Conservation (phyloP, 2,797 vertebrate species). For the Anniella stebbinsi region DNA sequence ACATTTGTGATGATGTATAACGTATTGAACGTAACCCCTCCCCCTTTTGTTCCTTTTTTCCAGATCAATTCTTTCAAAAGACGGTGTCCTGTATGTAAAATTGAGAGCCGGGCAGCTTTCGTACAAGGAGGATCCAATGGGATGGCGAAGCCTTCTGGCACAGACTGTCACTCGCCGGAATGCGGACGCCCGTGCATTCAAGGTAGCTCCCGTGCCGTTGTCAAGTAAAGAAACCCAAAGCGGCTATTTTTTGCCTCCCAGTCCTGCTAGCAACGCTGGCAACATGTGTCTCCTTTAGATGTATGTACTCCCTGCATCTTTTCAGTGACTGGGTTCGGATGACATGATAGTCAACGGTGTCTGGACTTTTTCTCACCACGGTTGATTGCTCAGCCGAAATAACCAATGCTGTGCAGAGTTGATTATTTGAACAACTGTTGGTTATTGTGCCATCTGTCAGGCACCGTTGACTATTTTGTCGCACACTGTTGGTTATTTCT, state of each 20-base stretch:
- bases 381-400: too few relatives aligned
- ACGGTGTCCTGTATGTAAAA: conserved; percentile 95
- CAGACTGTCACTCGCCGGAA: conserved; percentile 88
- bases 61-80: conserved; percentile 94
- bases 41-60: conserved; percentile 2
- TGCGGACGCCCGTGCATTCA: conserved; percentile 90
- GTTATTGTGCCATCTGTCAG: too few relatives aligned
- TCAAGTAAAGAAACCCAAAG: background rate
- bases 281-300: too few relatives aligned
- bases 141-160: conserved; percentile 94
- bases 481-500: too few relatives aligned
- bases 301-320: too few relatives aligned
- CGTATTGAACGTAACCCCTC: background rate
- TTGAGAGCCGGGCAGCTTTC: conserved; percentile 95
- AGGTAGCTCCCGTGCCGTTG: conserved; percentile 79
- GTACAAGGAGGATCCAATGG: conserved; percentile 97
- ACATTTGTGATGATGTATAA: background rate
- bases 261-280: background rate
- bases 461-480: too few relatives aligned
- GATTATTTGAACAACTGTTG: too few relatives aligned
- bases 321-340: too few relatives aligned
- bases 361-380: too few relatives aligned
- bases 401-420: too few relatives aligned
- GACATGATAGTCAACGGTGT: too few relatives aligned
- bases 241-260: background rate